Evolutionary conservation across 2,113 vertebrate species (phyloP).

Genomic region (Dunckerocampus dactyliophorus): DNA sequence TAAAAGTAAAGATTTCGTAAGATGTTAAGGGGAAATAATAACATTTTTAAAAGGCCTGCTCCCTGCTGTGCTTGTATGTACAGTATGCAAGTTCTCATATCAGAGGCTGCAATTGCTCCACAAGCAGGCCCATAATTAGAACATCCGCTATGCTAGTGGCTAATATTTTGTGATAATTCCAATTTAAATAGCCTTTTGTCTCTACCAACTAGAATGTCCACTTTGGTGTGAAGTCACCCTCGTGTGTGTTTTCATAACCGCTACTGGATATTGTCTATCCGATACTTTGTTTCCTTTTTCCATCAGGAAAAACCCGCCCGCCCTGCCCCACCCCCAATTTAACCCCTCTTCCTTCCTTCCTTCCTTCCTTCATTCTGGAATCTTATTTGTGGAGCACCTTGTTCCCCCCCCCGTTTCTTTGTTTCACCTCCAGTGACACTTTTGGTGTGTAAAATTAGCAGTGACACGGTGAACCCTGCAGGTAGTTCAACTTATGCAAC

Average conservation of each 20-base stretch:
- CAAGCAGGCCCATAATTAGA: too few relatives aligned
- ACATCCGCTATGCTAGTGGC: background rate
- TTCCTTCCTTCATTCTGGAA: constrained; percentile 8
- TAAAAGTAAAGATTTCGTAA: too few relatives aligned
- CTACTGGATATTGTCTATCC: constrained; percentile 8
- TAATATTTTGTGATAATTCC: constrained; percentile 8
- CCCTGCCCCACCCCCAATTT: constrained; percentile 16
- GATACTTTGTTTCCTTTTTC: constrained; percentile 47
- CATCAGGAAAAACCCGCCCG: background rate
- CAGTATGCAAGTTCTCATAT: too few relatives aligned
- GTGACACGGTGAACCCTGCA: constrained; percentile 59
- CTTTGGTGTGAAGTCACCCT: constrained; percentile 51
- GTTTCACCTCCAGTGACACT: background rate
- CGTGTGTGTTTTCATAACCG: constrained; percentile 29
- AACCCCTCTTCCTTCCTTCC: constrained; percentile 13
- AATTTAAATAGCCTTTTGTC: too few relatives aligned
- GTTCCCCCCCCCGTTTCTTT: constrained; percentile 2
- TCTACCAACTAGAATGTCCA: constrained; percentile 58
- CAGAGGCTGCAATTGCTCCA: too few relatives aligned
- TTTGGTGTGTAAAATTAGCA: constrained; percentile 21
- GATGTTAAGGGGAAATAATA: too few relatives aligned
- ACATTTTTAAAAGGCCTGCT: too few relatives aligned
- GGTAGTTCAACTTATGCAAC: constrained; percentile 45
- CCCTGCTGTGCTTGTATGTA: too few relatives aligned
- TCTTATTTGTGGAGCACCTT: constrained; percentile 2